These are phyloP conservation scores for Danio kyathit DNA, from an alignment of 2,797 vertebrate genomes.

Conservation along the genomic window DNA sequence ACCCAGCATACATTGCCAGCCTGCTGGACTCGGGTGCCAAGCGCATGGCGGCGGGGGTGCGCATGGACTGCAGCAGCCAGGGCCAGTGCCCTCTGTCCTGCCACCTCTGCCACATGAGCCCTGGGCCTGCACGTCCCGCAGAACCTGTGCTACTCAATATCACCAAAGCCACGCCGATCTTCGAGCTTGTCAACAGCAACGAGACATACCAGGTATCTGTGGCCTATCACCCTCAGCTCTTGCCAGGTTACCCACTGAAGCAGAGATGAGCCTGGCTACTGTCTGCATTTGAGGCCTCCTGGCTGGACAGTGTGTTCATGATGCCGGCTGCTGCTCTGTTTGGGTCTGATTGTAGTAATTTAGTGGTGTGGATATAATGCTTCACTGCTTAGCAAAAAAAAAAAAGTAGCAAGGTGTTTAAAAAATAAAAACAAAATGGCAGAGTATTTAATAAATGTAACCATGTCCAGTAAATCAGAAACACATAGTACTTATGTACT, in stretches of 20 bases:
- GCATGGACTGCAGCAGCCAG: conserved; percentile 94
- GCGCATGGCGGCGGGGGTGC: conserved; percentile 90
- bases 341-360: background rate
- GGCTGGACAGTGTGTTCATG: background rate
- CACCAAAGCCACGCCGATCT: conserved; percentile 92
- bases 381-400: background rate
- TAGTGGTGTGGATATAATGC: background rate
- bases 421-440: background rate
- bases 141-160: conserved; percentile 95
- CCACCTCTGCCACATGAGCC: conserved; percentile 90
- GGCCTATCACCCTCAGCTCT: background rate
- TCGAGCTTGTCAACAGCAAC: conserved; percentile 94
- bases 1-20: conserved; percentile 94
- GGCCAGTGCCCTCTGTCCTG: conserved; percentile 94
- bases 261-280: too few relatives aligned
- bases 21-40: conserved; percentile 93
- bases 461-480: background rate
- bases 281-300: background rate
- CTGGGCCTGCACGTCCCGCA: conserved; percentile 77
- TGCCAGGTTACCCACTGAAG: background rate
- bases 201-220: conserved; percentile 91
- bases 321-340: background rate
- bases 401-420: background rate
- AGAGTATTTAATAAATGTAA: background rate
- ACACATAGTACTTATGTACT: background rate